Evolutionary conservation across 2,797 vertebrate genomes (phyloP), one percentile per base, ranked within the genome.

Genomic region (Lagocephalus sceleratus): DNA sequence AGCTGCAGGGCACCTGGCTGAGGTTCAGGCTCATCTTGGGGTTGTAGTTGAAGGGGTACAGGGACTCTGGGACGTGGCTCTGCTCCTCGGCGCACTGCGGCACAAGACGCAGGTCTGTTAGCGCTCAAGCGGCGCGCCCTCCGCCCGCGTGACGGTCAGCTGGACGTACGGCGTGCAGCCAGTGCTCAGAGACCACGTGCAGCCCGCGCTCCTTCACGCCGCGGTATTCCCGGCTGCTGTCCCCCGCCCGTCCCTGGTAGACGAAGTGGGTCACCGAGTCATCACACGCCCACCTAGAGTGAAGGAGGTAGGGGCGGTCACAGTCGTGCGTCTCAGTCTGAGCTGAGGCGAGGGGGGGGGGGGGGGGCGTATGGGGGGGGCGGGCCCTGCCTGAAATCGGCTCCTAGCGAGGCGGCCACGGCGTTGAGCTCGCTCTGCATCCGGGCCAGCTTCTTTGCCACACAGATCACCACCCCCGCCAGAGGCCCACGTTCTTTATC

Each of bases 11-110:
- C 16, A 92, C 82, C 52, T 95, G 87, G 65, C 94, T 98, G 68
- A 99, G 94, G 64, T 92, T 94, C 60, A 99, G 82, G 76, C 94
- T 99, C 97, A 98, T 97, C 90, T 98, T 98, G 60, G 97, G 97
- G 85, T 99, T 99, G 46, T 95, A 98, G 54, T 94, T 98, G 82
- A 95, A 95, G 49, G 97, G 96, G 71, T 95, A 99, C 6, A 98
- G 91, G 65, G 93, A 94, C 82, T 99, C 97, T 0, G 94, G 75
- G 66, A 99, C 92, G 10, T 61, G 86, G 53, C 77, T 94, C 80
- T 89, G 88, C 63, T 96, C 94, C 47, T 91, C 92, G 10, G 95
- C 94, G 82, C 96, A 96, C 96, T 99, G 66, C 15, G 60, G 44
- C 51, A 41, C 25, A 44, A 5, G 4, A 23, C 40, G 38, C 3